Evolutionary conservation across 2,888 invertebrate species (phyloP).

Genomic region (Nomada goodeniana): DNA sequence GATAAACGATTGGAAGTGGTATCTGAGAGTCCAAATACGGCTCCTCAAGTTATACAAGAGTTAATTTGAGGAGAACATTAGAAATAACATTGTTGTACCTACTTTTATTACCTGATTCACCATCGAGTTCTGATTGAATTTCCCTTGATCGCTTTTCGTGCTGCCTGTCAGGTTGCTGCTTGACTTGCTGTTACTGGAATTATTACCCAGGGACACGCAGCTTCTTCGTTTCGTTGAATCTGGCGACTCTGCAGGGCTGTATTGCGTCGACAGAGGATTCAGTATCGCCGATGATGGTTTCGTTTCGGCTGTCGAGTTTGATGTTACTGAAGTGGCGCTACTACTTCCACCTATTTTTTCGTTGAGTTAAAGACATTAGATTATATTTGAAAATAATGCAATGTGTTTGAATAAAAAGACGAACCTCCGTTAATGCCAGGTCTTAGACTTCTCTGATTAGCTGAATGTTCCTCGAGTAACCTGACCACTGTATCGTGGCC

Average conservation of each 20-base stretch:
- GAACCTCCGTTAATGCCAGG: slow-evolving; percentile 81
- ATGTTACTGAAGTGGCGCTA: slow-evolving; percentile 83
- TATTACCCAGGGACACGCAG: slow-evolving; percentile 87
- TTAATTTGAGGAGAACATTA: slow-evolving; percentile 52
- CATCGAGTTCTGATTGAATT: slow-evolving; percentile 82
- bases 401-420: slow-evolving; percentile 21
- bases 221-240: slow-evolving; percentile 85
- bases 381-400: not conserved
- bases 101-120: slow-evolving; percentile 81
- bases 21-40: slow-evolving; percentile 46
- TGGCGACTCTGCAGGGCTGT: slow-evolving; percentile 84
- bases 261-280: slow-evolving; percentile 84
- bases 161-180: slow-evolving; percentile 91
- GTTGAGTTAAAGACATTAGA: slow-evolving; percentile 3
- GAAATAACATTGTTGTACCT: slow-evolving; percentile 41
- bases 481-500: slow-evolving; percentile 94
- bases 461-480: slow-evolving; percentile 88
- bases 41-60: slow-evolving; percentile 43
- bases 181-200: slow-evolving; percentile 92
- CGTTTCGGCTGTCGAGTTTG: slow-evolving; percentile 87
- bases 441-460: slow-evolving; percentile 81
- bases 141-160: slow-evolving; percentile 86
- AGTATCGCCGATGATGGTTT: slow-evolving; percentile 87
- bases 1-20: slow-evolving; percentile 58
- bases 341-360: slow-evolving; percentile 81